Base-by-base conservation (phyloP, 2,113 vertebrate species). In the Sapayoa aenigma region DNA sequence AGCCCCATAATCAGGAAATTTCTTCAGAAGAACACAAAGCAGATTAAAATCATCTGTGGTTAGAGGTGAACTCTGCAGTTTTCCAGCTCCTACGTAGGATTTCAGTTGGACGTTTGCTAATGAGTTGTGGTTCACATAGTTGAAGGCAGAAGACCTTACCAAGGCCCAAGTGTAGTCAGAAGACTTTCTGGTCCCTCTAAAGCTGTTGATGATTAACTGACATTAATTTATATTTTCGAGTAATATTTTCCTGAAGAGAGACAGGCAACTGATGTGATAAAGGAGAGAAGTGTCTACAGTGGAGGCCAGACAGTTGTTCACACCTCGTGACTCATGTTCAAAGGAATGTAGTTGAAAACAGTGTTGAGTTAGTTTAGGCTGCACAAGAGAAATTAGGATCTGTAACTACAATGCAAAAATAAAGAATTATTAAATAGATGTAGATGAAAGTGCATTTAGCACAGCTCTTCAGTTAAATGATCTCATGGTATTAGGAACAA, bases 1-100 rank as follows among this genome's bases (percentile, higher is more conserved):
- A 89, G 90, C 50, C 19, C 73, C 58, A 39, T 33, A 59, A 85
- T 37, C 33, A 50, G 58, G n/a, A 79, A 47, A 84, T 87, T 30
- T 84, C 58, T 92, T 93, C 46, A 50, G 89, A 84, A 89, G 89
- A 79, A 58, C 58, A 84, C 82, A 95, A 89, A 68, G 2, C 49
- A 82, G 56, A 79, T 95, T 73, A 79, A 94, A 84, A 85, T 93
- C 7, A 66, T 62, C 62, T 66, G 67, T 89, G 81, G 74, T 56
- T 93, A 81, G 62, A 92, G 85, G 41, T 94, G 87, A 94, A 35
- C 50, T 76, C 69, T 87, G 37, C 37, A 52, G 62, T 84, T 89
- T 87, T 68, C 78, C 77, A 80, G 25, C 78, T 91, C 49, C 53
- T 85, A 8, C 71, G 21, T 46, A 35, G 3, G 5, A 10, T 91